Percentiles rank a stretch among this genome's conserved stretches.
These are phyloP conservation scores for Casuarius casuarius DNA, from an alignment of 2,113 vertebrate species.

Conservation along the genomic window DNA sequence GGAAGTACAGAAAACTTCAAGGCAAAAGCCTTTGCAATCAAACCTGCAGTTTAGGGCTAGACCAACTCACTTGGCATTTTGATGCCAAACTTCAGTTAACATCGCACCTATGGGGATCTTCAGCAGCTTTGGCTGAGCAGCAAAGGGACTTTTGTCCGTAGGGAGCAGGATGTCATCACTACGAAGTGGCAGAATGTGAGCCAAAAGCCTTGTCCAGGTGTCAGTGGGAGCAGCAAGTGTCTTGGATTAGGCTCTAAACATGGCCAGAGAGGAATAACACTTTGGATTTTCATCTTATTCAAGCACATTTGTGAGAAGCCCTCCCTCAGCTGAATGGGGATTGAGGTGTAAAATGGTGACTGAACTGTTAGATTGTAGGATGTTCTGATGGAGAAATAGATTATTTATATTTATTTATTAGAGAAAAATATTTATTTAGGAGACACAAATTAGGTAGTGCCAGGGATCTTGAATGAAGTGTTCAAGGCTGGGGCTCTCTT, in stretches of 20 bases:
- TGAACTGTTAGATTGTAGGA: background rate
- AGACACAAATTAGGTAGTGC: background rate
- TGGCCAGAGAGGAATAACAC: background rate
- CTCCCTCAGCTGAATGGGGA: background rate
- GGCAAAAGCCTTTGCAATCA: background rate
- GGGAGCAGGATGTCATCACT: background rate
- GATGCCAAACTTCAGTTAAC: background rate
- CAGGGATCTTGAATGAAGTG: background rate
- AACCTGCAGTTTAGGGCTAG: background rate
- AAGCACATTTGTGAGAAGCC: background rate
- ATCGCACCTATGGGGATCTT: background rate
- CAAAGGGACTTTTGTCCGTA: slow-evolving; percentile 9
- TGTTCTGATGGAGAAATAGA: background rate
- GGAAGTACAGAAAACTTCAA: background rate
- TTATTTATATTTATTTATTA: background rate
- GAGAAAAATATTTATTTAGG: background rate
- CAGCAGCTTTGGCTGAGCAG: slow-evolving; percentile 15
- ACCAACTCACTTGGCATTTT: background rate
- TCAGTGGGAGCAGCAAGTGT: background rate
- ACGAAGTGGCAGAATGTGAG: slow-evolving; percentile 14
- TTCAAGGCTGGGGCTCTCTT: background rate
- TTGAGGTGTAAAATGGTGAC: background rate
- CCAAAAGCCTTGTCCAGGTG: background rate
- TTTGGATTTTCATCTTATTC: background rate
- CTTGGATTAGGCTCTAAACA: rapidly evolving